Conservation (phyloP, 35 echinoderm and acorn worm genomes). For the Stichopus chloronotus region DNA sequence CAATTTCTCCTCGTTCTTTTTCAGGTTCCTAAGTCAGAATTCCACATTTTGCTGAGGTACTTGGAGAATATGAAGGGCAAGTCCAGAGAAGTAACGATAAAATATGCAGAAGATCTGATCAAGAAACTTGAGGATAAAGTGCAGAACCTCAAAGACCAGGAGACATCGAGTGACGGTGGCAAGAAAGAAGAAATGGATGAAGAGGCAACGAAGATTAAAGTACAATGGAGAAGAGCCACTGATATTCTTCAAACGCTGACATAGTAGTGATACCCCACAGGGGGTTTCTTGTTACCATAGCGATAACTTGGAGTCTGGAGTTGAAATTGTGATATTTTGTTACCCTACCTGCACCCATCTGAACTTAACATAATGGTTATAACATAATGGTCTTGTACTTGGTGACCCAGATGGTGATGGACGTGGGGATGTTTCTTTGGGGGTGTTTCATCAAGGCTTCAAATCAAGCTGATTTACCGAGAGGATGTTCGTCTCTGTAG, state of each 20-base stretch:
- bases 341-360: no score
- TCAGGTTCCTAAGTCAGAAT: slow-evolving; percentile 23
- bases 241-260: slow-evolving; percentile 21
- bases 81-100: slow-evolving; percentile 6
- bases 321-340: no score
- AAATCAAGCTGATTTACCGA: no score
- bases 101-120: slow-evolving; percentile 18
- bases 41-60: slow-evolving; percentile 20
- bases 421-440: no score
- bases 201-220: not conserved
- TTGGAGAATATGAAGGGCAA: slow-evolving; percentile 22
- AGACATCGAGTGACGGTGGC: not conserved
- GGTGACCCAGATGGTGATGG: no score
- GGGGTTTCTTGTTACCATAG: no score
- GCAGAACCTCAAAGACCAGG: not conserved
- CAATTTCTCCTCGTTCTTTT: not conserved
- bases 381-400: no score
- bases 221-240: slow-evolving; percentile 18
- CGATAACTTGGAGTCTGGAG: no score
- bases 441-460: no score
- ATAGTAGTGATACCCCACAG: not conserved
- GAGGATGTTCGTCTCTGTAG: no score
- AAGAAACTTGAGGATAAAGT: not conserved
- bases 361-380: no score
- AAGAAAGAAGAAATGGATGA: not conserved